A percentile compares a stretch with the other conserved stretches of the same genome.
These are phyloP conservation scores for Argynnis bischoffii DNA, from an alignment of 2,888 invertebrate species.

Conservation along the genomic window DNA sequence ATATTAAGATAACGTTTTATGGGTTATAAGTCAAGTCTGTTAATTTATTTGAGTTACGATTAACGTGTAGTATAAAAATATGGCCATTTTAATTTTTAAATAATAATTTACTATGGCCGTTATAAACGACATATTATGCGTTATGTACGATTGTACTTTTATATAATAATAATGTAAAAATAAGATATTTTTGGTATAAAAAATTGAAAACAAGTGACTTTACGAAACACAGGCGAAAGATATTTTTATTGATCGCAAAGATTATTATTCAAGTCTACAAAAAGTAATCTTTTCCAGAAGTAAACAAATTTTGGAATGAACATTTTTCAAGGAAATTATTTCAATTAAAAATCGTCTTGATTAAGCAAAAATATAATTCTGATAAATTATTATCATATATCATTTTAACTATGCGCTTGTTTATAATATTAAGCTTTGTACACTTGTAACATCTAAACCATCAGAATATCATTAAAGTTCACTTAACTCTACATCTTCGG, in stretches of 20 bases:
- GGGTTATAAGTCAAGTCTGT: conserved; percentile 39
- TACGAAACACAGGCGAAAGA: too few species aligned
- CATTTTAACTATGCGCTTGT: too few species aligned
- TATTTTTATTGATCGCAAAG: too few species aligned
- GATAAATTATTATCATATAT: not conserved
- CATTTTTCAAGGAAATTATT: too few species aligned
- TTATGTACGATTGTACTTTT: too few species aligned
- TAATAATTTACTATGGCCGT: not conserved
- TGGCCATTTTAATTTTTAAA: conserved; percentile 2
- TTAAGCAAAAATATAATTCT: not conserved
- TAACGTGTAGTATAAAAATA: conserved; percentile 3
- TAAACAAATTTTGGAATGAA: too few species aligned
- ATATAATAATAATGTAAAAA: too few species aligned
- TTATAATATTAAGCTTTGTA: not conserved
- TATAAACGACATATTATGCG: not conserved
- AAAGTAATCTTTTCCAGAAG: too few species aligned
- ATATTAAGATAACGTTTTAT: conserved; percentile 49
- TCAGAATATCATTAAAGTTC: conserved; percentile 8
- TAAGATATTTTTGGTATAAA: too few species aligned
- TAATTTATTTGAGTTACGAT: conserved; percentile 41
- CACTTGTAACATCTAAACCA: not conserved
- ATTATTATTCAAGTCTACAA: too few species aligned
- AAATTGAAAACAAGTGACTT: too few species aligned
- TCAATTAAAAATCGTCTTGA: too few species aligned
- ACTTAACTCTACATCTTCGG: conserved; percentile 15